Conservation (phyloP, 2,113 vertebrate species). For the Motacilla alba region DNA sequence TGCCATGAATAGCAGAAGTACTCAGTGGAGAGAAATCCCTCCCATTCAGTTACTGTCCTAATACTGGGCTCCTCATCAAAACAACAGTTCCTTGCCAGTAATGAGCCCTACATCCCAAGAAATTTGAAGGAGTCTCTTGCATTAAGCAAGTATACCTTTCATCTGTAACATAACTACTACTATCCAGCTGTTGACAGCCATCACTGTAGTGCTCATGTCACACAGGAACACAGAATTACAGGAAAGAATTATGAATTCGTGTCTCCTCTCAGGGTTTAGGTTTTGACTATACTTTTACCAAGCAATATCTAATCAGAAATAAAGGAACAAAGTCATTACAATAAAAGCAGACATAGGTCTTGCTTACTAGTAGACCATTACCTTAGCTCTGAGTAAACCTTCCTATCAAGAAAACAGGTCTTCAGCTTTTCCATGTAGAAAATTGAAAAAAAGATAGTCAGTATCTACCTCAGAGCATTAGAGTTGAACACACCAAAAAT, state of each 20-base stretch:
- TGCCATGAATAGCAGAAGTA: background rate
- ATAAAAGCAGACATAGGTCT: background rate
- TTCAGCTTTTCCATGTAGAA: background rate
- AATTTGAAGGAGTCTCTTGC: background rate
- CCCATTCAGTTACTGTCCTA: background rate
- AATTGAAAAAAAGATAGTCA: fast-evolving
- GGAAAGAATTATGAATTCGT: background rate
- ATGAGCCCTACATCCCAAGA: background rate
- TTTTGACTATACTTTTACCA: background rate
- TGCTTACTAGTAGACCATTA: background rate
- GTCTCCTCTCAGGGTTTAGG: background rate
- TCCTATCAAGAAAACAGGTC: background rate
- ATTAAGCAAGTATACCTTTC: background rate
- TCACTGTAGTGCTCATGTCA: fast-evolving
- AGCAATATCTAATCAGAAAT: background rate
- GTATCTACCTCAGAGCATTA: background rate
- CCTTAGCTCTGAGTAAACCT: background rate
- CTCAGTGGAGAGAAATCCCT: background rate
- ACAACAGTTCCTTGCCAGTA: background rate
- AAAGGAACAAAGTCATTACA: background rate
- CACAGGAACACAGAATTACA: background rate
- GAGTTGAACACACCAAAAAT: background rate
- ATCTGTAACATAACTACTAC: background rate
- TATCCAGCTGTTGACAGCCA: background rate
- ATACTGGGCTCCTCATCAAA: background rate